These are phyloP conservation scores for Strigamia crassipes DNA, from an alignment of 2,888 invertebrate species.

Conservation along the genomic window DNA sequence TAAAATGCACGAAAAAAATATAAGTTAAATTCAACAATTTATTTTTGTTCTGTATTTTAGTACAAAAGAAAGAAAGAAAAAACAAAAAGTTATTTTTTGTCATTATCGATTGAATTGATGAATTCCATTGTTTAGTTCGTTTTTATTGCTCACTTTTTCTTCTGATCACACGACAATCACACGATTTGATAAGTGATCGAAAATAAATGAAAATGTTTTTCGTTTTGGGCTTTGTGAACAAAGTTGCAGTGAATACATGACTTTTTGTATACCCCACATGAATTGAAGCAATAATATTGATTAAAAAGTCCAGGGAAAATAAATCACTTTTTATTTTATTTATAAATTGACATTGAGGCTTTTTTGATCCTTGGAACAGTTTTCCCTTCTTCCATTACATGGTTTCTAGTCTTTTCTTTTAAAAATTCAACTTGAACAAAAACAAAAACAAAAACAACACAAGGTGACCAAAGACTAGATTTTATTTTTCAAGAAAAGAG, in stretches of 20 bases:
- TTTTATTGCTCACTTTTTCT: slow-evolving; percentile 3
- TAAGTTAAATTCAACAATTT: neutral
- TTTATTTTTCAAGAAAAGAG: neutral
- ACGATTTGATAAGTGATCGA: neutral
- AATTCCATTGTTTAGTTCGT: neutral
- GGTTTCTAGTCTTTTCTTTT: neutral
- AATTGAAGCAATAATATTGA: slow-evolving; percentile 6
- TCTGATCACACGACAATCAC: slow-evolving; percentile 3
- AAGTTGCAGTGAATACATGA: neutral
- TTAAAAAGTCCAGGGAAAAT: neutral
- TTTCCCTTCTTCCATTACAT: neutral
- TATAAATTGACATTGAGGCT: neutral
- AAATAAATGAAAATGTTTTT: neutral
- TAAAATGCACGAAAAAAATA: too few species aligned
- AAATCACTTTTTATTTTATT: too few species aligned
- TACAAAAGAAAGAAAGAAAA: neutral
- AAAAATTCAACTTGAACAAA: neutral
- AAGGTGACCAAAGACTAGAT: slow-evolving; percentile 26
- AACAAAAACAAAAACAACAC: neutral
- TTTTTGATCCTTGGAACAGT: neutral
- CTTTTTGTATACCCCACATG: neutral
- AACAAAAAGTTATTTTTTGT: neutral
- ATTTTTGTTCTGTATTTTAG: neutral
- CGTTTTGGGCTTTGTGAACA: neutral
- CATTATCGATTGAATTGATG: neutral